These are phyloP conservation scores for Isichthys henryi DNA, from an alignment of 2,113 vertebrate genomes.

Conservation along the genomic window DNA sequence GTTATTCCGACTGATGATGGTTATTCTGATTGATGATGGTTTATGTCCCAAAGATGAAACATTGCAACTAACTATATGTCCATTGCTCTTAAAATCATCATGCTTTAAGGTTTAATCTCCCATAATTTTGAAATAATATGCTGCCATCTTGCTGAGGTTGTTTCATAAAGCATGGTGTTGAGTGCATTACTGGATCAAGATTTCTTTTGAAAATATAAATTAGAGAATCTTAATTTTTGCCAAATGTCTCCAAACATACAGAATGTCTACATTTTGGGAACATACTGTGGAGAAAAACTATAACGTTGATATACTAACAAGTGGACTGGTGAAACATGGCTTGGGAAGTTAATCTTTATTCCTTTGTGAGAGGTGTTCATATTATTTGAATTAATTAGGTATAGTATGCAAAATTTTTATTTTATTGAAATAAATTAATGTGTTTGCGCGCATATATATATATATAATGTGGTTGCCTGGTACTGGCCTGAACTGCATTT, in stretches of 20 bases:
- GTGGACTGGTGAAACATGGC: too few species aligned
- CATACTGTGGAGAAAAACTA: neutral
- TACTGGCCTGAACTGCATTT: neutral
- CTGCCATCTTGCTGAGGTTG: neutral
- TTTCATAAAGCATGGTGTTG: neutral
- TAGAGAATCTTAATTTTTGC: neutral
- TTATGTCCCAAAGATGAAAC: neutral
- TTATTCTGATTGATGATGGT: neutral
- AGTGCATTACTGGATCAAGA: neutral
- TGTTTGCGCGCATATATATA: neutral
- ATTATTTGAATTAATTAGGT: neutral
- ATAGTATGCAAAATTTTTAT: neutral
- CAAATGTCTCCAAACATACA: neutral
- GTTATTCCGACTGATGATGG: neutral
- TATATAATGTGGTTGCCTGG: neutral
- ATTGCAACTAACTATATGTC: neutral
- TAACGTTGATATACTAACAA: too few species aligned
- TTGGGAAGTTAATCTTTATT: neutral
- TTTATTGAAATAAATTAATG: neutral
- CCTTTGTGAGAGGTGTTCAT: neutral
- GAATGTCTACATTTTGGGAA: neutral
- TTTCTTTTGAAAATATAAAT: neutral
- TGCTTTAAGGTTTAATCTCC: neutral
- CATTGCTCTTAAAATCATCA: neutral
- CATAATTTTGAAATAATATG: neutral